Conservation (phyloP, 2,797 vertebrate species). For the Simalia tracyae region DNA sequence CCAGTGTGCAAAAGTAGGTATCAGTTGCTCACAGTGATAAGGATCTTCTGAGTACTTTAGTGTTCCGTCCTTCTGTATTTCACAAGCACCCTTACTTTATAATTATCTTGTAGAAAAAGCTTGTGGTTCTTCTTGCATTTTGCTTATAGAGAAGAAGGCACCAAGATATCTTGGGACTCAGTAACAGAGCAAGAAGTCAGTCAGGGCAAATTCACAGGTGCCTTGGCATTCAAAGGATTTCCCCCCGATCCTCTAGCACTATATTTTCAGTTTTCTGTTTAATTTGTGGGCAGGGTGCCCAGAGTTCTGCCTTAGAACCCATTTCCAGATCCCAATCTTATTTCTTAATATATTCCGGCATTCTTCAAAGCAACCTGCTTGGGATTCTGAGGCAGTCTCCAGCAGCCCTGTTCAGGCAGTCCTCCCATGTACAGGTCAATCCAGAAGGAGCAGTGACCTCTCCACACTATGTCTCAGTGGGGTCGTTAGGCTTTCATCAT, state of each 20-base stretch:
- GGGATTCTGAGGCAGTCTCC: background rate
- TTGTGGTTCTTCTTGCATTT: background rate
- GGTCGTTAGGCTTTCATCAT: background rate
- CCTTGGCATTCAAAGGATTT: background rate
- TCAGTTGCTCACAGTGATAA: background rate
- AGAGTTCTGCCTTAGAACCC: background rate
- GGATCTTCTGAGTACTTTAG: background rate
- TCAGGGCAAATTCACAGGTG: background rate
- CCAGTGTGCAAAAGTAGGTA: background rate
- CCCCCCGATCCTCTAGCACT: background rate
- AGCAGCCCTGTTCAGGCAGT: background rate
- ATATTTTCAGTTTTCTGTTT: background rate
- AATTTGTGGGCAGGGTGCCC: no score
- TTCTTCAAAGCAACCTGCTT: background rate
- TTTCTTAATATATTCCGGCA: background rate
- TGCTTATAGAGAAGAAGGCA: background rate
- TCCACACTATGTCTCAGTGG: background rate
- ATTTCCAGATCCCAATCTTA: background rate
- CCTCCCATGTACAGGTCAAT: background rate
- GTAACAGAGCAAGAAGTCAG: background rate
- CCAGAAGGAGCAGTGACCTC: background rate
- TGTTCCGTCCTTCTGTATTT: background rate
- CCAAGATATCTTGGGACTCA: background rate
- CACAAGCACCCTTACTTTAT: background rate
- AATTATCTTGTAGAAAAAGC: background rate